Conservation (phyloP, 2,888 invertebrate genomes). For the Autographa pulchrina region DNA sequence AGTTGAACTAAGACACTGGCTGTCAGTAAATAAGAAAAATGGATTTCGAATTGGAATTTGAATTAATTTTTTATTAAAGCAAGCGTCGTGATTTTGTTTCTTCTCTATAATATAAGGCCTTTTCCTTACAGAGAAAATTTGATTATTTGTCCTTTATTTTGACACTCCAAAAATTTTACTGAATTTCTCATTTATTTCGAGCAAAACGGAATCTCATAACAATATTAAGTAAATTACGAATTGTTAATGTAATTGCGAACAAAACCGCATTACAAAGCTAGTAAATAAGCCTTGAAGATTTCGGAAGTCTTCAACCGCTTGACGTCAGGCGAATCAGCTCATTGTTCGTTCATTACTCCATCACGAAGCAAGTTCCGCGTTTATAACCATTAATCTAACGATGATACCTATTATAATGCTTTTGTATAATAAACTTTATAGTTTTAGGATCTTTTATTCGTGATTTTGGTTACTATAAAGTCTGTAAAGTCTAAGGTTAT, state of each 20-base stretch:
- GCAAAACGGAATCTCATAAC: background rate
- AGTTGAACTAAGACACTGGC: background rate
- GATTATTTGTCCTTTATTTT: no score
- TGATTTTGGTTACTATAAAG: conserved; percentile 39
- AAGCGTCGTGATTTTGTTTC: no score
- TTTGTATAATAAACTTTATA: conserved; percentile 35
- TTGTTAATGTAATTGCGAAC: conserved; percentile 1
- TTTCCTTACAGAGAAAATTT: no score
- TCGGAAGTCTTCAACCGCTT: conserved; percentile 82
- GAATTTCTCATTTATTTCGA: no score
- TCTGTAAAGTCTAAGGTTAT: background rate
- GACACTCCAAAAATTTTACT: no score
- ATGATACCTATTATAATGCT: conserved; percentile 64
- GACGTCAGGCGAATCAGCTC: conserved; percentile 77
- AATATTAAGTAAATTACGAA: background rate
- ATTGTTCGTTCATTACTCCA: conserved; percentile 82
- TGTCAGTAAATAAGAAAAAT: background rate
- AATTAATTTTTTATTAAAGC: background rate
- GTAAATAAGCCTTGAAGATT: conserved; percentile 77
- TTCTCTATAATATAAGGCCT: no score
- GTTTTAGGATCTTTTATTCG: conserved; percentile 39
- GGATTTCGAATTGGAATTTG: background rate
- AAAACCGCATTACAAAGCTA: conserved; percentile 35
- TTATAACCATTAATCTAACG: conserved; percentile 76
- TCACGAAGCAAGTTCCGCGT: conserved; percentile 85